Base-by-base conservation (phyloP, 2,888 invertebrate species). In the Sminthurides aquaticus region DNA sequence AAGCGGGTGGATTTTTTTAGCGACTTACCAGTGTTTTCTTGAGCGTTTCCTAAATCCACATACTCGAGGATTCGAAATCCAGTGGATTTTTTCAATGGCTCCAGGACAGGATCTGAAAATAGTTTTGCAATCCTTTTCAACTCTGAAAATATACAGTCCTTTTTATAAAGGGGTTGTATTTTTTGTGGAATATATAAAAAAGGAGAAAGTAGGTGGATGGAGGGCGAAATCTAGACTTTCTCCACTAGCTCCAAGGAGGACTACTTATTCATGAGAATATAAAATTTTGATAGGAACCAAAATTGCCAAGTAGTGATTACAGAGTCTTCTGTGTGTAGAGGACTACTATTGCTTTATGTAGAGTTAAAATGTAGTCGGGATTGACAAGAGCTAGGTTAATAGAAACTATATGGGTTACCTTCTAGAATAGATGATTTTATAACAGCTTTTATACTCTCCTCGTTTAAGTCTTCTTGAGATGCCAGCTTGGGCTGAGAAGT, bases 61-160 rank as follows among this genome's bases (percentile, higher is more conserved):
- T 57, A 22, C 34, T 62, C 56, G 20, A 43, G n/a, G 25, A 62
- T 49, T 2, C 49, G 43, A 18, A 62, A 62, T 2, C 48, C 24
- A n/a, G 25, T 22, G 11, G 57, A n/a, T 1, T 25, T 62, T 43
- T 62, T 62, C 3, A 62, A 43, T 20, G 62, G 62, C 48, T 62
- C 62, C 24, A 62, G 56, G 1, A 62, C 56, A 26, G 62, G 57
- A 62, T 62, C 62, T 62, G 43, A 29, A 25, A n/a, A 49, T 20
- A 52, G 43, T 34, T 34, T 34, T 15, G 15, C 43, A 34, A 34
- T 11, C 15, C 43, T n/a, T n/a, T n/a, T n/a, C n/a, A n/a, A n/a
- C n/a, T n/a, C n/a, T n/a, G n/a, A n/a, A n/a, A n/a, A n/a, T n/a
- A n/a, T n/a, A n/a, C n/a, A n/a, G n/a, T n/a, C n/a, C n/a, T n/a